Percentiles rank a stretch among this genome's conserved stretches.
phyloP scores from a whole-genome alignment of 2,113 vertebrate genomes.

The Saccopteryx leptura region DNA sequence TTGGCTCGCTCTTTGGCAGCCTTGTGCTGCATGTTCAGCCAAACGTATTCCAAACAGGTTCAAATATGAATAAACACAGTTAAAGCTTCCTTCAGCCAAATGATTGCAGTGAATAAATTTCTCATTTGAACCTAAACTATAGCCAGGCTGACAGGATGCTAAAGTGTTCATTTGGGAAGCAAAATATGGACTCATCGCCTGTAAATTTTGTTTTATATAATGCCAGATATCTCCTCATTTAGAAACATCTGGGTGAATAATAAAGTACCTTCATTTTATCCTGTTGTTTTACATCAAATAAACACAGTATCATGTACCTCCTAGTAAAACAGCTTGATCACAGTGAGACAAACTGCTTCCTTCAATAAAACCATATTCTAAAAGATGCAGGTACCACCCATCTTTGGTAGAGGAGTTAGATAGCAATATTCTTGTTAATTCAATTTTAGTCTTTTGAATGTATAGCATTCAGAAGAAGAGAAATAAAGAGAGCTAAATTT shows the following conservation, averaged over 20 bases:
- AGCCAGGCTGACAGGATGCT: neutral
- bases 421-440: neutral
- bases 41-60: neutral
- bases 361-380: constrained; percentile 15
- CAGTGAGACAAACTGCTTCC: neutral
- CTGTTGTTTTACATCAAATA: neutral
- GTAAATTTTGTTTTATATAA: constrained; percentile 3
- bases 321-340: neutral
- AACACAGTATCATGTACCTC: neutral
- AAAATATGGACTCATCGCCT: neutral
- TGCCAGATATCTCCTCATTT: neutral
- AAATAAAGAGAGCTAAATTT: constrained; percentile 33
- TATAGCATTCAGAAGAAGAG: neutral
- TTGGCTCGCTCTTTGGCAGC: neutral
- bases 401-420: constrained; percentile 14
- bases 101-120: neutral
- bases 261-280: neutral
- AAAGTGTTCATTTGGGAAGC: constrained; percentile 25
- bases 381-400: neutral
- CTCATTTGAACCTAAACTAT: constrained; percentile 50
- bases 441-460: neutral
- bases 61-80: neutral
- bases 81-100: neutral
- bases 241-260: neutral
- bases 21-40: neutral